phyloP scores from a whole-genome alignment of 2,113 vertebrate species.

The Brachypodius melanocephalos region DNA sequence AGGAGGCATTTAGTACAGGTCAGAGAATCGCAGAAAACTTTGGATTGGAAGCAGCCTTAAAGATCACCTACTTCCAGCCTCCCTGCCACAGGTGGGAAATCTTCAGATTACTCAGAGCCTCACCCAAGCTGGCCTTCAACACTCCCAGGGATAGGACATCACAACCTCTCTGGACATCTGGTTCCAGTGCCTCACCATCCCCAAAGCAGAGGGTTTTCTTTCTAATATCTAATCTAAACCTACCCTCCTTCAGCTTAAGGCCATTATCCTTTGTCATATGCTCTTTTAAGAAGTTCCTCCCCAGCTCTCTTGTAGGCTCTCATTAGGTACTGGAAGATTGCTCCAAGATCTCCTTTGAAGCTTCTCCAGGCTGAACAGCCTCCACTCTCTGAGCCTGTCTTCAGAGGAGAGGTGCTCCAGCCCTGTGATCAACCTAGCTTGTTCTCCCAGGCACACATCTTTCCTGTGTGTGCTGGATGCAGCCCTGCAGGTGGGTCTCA shows the following conservation, averaged over 20 bases:
- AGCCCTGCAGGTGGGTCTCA: background rate
- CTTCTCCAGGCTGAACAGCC: background rate
- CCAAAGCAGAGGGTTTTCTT: background rate
- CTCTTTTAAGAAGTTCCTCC: background rate
- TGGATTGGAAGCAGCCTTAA: background rate
- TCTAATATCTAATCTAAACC: background rate
- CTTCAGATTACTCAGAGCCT: background rate
- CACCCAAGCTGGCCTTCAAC: background rate
- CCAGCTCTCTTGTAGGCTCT: background rate
- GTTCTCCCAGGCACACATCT: rapidly evolving
- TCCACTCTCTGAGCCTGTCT: background rate
- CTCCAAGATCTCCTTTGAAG: background rate
- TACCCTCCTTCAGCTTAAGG: background rate
- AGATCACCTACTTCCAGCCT: background rate
- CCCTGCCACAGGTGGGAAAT: no score
- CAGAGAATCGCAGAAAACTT: background rate
- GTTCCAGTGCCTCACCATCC: background rate
- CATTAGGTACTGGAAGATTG: background rate
- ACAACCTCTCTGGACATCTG: rapidly evolving
- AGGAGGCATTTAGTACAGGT: background rate
- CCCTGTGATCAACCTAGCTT: background rate
- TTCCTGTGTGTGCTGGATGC: background rate
- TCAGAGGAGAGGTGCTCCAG: background rate
- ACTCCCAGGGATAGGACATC: no score
- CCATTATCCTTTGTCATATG: background rate